These are phyloP conservation scores for Zaprionus davidi DNA, from an alignment of 1,140 invertebrate genomes.

Conservation along the genomic window DNA sequence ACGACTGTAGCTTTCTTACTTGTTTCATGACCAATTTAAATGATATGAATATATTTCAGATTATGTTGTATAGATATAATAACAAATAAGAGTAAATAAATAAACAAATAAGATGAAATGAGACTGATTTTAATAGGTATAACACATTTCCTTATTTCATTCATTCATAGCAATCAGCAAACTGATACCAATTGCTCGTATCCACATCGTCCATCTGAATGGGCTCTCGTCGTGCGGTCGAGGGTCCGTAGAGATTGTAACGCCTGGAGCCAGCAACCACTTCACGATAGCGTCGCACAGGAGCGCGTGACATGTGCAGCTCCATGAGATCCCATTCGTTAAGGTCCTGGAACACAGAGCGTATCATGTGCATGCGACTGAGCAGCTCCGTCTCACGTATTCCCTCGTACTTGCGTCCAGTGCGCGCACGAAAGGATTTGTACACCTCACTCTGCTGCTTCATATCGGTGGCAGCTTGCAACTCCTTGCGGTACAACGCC, in stretches of 20 bases:
- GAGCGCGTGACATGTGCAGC: slow-evolving; percentile 61
- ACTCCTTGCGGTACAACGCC: slow-evolving; percentile 65
- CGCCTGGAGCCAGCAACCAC: slow-evolving; percentile 60
- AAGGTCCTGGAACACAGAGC: slow-evolving; percentile 70
- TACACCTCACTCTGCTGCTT: slow-evolving; percentile 69
- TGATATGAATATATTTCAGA: no score
- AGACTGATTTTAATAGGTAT: no score
- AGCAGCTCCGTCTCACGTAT: slow-evolving; percentile 61
- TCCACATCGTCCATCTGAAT: slow-evolving; percentile 64
- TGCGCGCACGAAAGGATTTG: slow-evolving; percentile 65
- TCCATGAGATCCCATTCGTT: slow-evolving; percentile 73
- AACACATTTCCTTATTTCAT: no score
- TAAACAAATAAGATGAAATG: no score
- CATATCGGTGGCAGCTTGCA: slow-evolving; percentile 59
- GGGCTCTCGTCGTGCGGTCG: slow-evolving; percentile 60
- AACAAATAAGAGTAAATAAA: no score
- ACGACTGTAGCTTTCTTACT: no score
- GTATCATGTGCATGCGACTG: slow-evolving; percentile 65
- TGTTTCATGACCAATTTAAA: no score
- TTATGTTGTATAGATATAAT: no score
- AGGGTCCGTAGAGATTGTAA: slow-evolving; percentile 67
- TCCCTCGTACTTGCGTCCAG: slow-evolving; percentile 66
- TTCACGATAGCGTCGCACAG: slow-evolving; percentile 63
- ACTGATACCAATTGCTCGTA: slow-evolving; percentile 50
- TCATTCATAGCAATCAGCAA: slow-evolving; percentile 38